These are phyloP conservation scores for Sciurus niger DNA, from an alignment of 2,113 vertebrate species.

Conservation along the genomic window DNA sequence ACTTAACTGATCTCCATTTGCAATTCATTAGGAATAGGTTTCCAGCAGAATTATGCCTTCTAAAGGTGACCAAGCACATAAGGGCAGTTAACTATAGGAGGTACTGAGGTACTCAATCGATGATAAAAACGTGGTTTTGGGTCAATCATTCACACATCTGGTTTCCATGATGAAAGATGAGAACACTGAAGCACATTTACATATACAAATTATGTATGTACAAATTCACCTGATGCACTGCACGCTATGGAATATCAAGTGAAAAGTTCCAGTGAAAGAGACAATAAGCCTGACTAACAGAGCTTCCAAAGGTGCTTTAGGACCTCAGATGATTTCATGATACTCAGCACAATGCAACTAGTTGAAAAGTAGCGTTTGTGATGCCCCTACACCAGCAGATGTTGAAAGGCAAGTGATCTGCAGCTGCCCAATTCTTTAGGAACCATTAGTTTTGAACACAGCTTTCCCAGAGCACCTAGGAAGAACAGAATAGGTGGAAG, in stretches of 20 bases:
- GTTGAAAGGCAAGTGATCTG: background rate
- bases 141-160: background rate
- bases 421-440: background rate
- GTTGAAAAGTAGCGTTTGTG: background rate
- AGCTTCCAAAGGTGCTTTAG: constrained; percentile 9
- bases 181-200: background rate
- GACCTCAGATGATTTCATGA: background rate
- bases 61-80: constrained; percentile 49
- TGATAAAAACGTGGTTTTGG: background rate
- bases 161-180: constrained; percentile 33
- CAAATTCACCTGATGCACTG: background rate
- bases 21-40: constrained; percentile 68
- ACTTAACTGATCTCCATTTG: constrained; percentile 68
- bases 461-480: background rate
- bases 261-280: background rate
- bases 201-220: background rate
- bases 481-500: constrained; percentile 21
- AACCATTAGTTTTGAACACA: constrained; percentile 4
- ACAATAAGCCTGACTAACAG: background rate
- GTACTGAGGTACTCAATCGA: constrained; percentile 2
- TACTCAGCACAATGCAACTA: background rate
- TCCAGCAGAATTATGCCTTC: constrained; percentile 61
- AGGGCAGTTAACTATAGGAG: constrained; percentile 26
- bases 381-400: background rate
- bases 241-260: constrained; percentile 24